Conservation (phyloP, 2,797 vertebrate genomes). For the Gymnoscopelus braueri region DNA sequence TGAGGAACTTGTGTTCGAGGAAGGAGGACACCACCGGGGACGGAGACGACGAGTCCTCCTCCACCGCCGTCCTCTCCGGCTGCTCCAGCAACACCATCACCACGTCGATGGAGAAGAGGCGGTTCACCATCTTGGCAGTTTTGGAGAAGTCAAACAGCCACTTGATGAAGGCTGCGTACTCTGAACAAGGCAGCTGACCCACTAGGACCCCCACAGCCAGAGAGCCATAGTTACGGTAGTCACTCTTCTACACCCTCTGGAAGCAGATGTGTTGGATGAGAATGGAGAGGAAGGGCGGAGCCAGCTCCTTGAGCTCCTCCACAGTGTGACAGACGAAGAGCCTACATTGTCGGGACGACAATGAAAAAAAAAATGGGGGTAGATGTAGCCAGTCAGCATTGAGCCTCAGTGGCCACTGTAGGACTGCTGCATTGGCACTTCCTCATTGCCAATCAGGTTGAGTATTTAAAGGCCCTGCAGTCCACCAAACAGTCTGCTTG, state of each 20-base stretch:
- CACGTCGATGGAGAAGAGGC: constrained; percentile 92
- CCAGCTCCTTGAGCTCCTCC: constrained; percentile 82
- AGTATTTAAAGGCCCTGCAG: too few species aligned
- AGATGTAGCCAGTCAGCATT: too few species aligned
- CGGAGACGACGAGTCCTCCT: constrained; percentile 49
- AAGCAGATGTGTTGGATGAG: constrained; percentile 92
- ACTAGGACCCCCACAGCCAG: constrained; percentile 86
- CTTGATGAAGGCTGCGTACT: constrained; percentile 85
- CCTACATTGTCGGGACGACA: too few species aligned
- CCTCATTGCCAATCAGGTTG: too few species aligned
- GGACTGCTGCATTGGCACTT: too few species aligned
- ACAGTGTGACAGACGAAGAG: constrained; percentile 86
- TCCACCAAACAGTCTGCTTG: too few species aligned
- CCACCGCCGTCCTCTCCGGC: constrained; percentile 76
- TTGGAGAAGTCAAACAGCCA: constrained; percentile 89
- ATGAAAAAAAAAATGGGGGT: too few species aligned
- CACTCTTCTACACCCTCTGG: constrained; percentile 92
- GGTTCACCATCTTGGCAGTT: constrained; percentile 83
- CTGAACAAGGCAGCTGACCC: constrained; percentile 73
- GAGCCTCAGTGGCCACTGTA: too few species aligned
- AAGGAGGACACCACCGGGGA: constrained; percentile 75
- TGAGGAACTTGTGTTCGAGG: constrained; percentile 88
- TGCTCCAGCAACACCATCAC: constrained; percentile 87
- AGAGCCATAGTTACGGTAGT: constrained; percentile 85
- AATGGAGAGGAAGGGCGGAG: constrained; percentile 83